Evolutionary conservation across 2,797 vertebrate genomes (phyloP), one percentile per base, ranked within the genome.

Genomic region (Sciaenops ocellatus): DNA sequence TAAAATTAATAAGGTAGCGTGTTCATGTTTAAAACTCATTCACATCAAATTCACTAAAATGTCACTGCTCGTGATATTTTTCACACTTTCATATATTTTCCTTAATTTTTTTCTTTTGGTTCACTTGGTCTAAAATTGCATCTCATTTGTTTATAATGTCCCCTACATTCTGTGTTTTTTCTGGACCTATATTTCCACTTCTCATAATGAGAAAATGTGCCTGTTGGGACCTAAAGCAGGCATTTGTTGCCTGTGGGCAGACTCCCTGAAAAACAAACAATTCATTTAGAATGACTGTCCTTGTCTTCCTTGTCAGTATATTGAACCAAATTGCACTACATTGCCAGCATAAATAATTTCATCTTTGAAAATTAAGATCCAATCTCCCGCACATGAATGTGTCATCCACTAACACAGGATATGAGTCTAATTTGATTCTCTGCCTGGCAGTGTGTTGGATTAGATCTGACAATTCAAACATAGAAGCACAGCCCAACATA

Each of bases 181-280:
- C 24, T 70, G 18, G 1, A 44, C 34, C 10, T 52, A 12, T 52
- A 15, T 55, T 61, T 77, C 61, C 44, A 60, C 44, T 61, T 64
- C 46, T 65, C 44, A 78, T 64, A 30, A 75, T 72, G 55, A 71
- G 42, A 51, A 75, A 70, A 73, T 76, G 26, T 68, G 8, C 69
- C 69, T 48, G 48, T 50, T 6, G 12, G 60, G 64, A 71, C 13
- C 7, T 3, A 18, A 77, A 77, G 70, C 73, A 82, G 62, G 38
- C 46, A 34, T 75, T 66, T 5, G 9, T 61, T 30, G 62, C 80
- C 76, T 34, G 6, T 51, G 52, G 85, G 64, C 47, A 78, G 63
- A 76, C 28, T 78, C 61, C 42, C 26, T 51, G 34, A 89, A 87
- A 83, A 38, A 83, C 59, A 80, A 87, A 86, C 57, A 78, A 46